Conservation (phyloP, 2,888 invertebrate species). For the Aphelenchoides bicaudatus region DNA sequence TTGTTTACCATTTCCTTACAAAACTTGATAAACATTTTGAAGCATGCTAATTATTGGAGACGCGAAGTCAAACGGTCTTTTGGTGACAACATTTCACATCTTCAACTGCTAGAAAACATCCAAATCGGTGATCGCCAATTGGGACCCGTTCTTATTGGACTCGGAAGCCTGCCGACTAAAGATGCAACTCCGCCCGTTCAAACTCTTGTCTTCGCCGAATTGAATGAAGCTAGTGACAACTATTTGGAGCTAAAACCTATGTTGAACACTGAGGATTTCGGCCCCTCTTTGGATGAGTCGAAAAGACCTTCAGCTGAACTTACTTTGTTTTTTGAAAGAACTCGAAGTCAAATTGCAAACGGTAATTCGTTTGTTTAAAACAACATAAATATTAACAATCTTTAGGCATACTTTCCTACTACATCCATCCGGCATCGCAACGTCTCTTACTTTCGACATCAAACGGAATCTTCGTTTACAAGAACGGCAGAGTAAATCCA, state of each 20-base stretch:
- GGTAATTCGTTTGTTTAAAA: too few relatives aligned
- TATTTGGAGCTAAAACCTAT: slow-evolving; percentile 30
- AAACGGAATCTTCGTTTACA: slow-evolving; percentile 9
- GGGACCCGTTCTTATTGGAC: slow-evolving; percentile 21
- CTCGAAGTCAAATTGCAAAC: slow-evolving; percentile 31
- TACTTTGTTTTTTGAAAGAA: slow-evolving; percentile 36
- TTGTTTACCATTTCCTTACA: too few relatives aligned
- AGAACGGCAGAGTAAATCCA: slow-evolving; percentile 25
- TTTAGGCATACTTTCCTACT: not conserved
- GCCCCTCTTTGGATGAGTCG: slow-evolving; percentile 23
- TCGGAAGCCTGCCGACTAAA: slow-evolving; percentile 17
- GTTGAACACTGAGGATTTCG: slow-evolving; percentile 14
- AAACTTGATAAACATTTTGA: too few relatives aligned
- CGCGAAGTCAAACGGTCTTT: slow-evolving; percentile 31
- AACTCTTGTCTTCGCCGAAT: slow-evolving; percentile 21
- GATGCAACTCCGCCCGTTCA: slow-evolving; percentile 17
- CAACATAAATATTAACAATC: too few relatives aligned
- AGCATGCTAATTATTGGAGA: slow-evolving; percentile 32
- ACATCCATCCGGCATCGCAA: not conserved
- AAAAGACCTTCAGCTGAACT: slow-evolving; percentile 29
- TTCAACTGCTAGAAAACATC: slow-evolving; percentile 1
- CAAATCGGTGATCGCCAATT: not conserved
- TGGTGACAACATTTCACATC: slow-evolving; percentile 22
- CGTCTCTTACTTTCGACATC: slow-evolving; percentile 13
- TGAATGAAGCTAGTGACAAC: not conserved